Evolutionary conservation across 2,797 vertebrate genomes (phyloP).

Genomic region (Myotis daubentonii): DNA sequence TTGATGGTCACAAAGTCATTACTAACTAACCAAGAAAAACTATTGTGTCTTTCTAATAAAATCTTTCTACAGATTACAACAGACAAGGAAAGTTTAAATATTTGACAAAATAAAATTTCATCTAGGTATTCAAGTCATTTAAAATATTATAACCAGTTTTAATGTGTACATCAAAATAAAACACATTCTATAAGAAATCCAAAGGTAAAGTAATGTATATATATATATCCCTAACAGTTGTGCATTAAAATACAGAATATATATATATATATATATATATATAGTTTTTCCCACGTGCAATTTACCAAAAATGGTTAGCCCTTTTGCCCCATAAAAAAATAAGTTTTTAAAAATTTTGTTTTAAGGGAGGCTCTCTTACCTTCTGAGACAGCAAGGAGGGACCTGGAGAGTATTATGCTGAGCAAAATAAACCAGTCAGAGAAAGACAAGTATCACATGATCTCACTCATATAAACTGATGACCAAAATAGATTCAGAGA

Average conservation of each 20-base stretch:
- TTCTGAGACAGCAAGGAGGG: no score
- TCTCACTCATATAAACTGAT: no score
- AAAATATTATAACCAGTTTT: background rate
- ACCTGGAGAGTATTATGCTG: no score
- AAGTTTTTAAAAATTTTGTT: background rate
- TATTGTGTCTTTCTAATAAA: conserved; percentile 32
- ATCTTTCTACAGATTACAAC: background rate
- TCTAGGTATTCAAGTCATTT: background rate
- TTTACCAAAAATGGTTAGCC: conserved; percentile 12
- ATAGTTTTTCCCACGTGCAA: no score
- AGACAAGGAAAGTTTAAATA: background rate
- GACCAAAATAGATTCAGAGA: no score
- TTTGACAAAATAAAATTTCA: conserved; percentile 21
- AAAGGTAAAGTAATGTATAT: background rate
- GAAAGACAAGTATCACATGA: no score
- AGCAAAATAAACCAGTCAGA: no score
- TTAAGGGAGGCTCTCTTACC: background rate
- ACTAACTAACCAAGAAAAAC: background rate
- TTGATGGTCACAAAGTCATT: conserved; percentile 19
- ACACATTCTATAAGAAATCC: background rate
- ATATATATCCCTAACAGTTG: background rate
- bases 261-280: no score
- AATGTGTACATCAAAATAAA: background rate
- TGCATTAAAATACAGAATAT: no score
- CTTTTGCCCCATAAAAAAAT: background rate